These are phyloP conservation scores for Epirrhoe alternata DNA, from an alignment of 2,888 invertebrate species.

Conservation along the genomic window DNA sequence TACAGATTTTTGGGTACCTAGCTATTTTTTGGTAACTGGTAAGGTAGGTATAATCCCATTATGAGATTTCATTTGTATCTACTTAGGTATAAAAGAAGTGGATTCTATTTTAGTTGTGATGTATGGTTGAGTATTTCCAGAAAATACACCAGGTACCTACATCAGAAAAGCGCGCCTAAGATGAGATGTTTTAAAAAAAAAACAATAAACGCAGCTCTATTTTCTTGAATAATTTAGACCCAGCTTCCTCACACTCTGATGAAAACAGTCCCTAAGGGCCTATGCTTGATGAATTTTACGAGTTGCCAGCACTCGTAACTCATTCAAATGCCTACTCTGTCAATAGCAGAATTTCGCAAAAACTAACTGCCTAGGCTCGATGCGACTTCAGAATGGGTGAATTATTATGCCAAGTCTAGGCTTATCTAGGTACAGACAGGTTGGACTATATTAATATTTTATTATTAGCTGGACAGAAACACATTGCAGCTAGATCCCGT, in stretches of 20 bases:
- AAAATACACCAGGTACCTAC: too few species aligned
- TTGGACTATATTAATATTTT: slow-evolving; percentile 24
- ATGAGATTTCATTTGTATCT: background rate
- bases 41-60: too few species aligned
- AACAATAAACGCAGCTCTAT: background rate
- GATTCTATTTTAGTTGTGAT: background rate
- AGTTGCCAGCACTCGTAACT: slow-evolving; percentile 6
- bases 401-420: slow-evolving; percentile 18
- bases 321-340: slow-evolving; percentile 6
- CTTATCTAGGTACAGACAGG: slow-evolving; percentile 14
- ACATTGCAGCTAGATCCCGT: slow-evolving; percentile 40
- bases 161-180: too few species aligned
- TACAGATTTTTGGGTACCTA: too few species aligned
- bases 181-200: too few species aligned
- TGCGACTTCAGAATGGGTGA: slow-evolving; percentile 10
- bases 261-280: background rate
- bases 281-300: slow-evolving; percentile 10
- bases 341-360: slow-evolving; percentile 17
- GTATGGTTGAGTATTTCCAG: background rate
- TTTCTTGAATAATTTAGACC: background rate
- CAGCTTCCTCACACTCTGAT: background rate
- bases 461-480: slow-evolving; percentile 29
- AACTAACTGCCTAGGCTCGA: background rate
- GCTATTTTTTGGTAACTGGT: background rate
- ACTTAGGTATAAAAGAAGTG: too few species aligned